Evolutionary conservation across 2,888 invertebrate species (phyloP).

Genomic region (Eupithecia exiguata): DNA sequence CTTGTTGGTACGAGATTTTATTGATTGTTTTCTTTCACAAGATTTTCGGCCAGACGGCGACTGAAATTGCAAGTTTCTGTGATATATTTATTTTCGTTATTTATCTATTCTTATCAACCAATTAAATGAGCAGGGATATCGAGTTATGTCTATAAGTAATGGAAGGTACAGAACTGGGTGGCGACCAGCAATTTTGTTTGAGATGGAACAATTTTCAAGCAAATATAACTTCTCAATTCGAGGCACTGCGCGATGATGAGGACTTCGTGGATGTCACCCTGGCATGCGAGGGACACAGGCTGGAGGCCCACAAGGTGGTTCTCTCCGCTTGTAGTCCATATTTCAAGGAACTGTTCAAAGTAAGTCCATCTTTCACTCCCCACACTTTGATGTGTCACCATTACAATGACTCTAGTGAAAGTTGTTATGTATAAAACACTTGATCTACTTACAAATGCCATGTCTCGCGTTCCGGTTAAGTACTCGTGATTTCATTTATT

Average conservation of each 20-base stretch:
- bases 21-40: constrained; percentile 85
- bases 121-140: constrained; percentile 84
- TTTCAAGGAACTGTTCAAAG: constrained; percentile 94
- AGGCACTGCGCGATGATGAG: constrained; percentile 92
- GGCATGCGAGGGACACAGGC: constrained; percentile 92
- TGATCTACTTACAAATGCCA: constrained; percentile 85
- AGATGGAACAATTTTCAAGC: constrained; percentile 96
- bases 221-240: constrained; percentile 93
- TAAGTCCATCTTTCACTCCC: constrained; percentile 85
- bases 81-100: constrained; percentile 84
- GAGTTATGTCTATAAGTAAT: constrained; percentile 85
- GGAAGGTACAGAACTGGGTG: constrained; percentile 85
- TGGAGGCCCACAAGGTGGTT: constrained; percentile 94
- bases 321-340: constrained; percentile 94
- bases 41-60: constrained; percentile 84
- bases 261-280: constrained; percentile 95
- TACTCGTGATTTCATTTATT: constrained; percentile 84
- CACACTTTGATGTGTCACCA: constrained; percentile 84
- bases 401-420: constrained; percentile 84
- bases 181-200: constrained; percentile 94
- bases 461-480: constrained; percentile 84
- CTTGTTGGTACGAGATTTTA: constrained; percentile 84
- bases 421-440: constrained; percentile 85
- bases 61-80: constrained; percentile 84
- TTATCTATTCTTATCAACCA: constrained; percentile 83